Conservation (phyloP, 2,113 vertebrate species). For the Crotalus viridis region DNA sequence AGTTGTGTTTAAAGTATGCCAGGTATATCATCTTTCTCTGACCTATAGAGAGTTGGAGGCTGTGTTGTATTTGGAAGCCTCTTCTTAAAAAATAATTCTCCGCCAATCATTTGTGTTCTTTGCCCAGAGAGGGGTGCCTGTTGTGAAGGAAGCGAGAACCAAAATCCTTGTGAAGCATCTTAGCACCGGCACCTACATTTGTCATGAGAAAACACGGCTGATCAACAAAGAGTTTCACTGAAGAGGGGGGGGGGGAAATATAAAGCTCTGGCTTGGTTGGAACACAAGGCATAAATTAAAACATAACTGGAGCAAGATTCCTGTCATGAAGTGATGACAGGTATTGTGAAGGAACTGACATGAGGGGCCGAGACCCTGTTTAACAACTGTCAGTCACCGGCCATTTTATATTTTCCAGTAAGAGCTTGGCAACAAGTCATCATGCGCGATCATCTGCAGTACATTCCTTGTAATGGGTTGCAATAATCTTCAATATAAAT, state of each 20-base stretch:
- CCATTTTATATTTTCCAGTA: slow-evolving; percentile 6
- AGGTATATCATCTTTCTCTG: background rate
- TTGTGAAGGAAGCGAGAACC: too few species aligned
- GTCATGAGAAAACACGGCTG: slow-evolving; percentile 3
- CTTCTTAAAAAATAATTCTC: background rate
- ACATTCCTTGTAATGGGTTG: slow-evolving; percentile 7
- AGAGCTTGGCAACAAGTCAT: background rate
- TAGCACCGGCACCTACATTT: background rate
- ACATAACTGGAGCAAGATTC: slow-evolving; percentile 23
- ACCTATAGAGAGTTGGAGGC: background rate
- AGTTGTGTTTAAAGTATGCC: background rate
- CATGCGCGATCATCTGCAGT: background rate
- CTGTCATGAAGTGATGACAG: slow-evolving; percentile 36
- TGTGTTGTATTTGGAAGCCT: background rate
- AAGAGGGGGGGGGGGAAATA: background rate
- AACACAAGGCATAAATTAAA: slow-evolving; percentile 32
- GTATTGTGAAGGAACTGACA: slow-evolving; percentile 32
- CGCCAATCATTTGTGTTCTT: background rate
- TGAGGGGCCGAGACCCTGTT: slow-evolving; percentile 5
- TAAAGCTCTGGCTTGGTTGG: background rate
- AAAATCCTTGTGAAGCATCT: background rate
- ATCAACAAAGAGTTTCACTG: slow-evolving; percentile 14
- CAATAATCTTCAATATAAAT: slow-evolving; percentile 23
- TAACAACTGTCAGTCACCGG: slow-evolving; percentile 26
- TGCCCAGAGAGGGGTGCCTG: background rate